Evolutionary conservation across 1,140 invertebrate species (phyloP).

Genomic region (Battus philenor): DNA sequence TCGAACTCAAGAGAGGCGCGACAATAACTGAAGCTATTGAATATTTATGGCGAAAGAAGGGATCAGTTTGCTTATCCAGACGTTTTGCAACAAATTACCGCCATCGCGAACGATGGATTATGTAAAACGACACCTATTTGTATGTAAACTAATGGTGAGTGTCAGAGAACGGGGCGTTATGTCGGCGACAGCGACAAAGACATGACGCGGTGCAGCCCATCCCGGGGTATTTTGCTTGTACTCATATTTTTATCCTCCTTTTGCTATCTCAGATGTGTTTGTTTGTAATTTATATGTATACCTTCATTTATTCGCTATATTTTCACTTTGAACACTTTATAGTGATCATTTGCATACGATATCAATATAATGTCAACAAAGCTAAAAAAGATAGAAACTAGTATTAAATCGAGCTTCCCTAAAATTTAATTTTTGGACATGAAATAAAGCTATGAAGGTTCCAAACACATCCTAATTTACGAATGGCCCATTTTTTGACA

Average conservation of each 20-base stretch:
- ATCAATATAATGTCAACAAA: too few species aligned
- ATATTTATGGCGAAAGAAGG: conserved; percentile 51
- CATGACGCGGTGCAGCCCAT: conserved; percentile 30
- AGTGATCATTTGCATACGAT: not conserved
- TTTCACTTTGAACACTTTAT: conserved; percentile 6
- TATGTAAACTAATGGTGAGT: conserved; percentile 71
- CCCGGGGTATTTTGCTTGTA: conserved; percentile 21
- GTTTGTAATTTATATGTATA: conserved; percentile 15
- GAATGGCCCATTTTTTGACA: too few species aligned
- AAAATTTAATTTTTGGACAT: too few species aligned
- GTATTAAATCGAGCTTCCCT: too few species aligned
- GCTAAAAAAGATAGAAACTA: too few species aligned
- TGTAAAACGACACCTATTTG: conserved; percentile 72
- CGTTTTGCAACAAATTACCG: conserved; percentile 68
- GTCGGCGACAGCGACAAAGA: conserved; percentile 28
- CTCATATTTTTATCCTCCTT: conserved; percentile 24
- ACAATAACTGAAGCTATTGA: conserved; percentile 27
- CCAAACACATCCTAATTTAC: too few species aligned
- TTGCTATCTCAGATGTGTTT: conserved; percentile 14
- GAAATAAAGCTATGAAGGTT: too few species aligned
- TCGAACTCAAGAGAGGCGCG: too few species aligned
- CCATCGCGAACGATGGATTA: conserved; percentile 65
- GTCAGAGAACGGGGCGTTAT: conserved; percentile 42
- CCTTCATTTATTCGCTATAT: conserved; percentile 13
- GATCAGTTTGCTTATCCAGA: conserved; percentile 72